phyloP scores from a whole-genome alignment of 2,113 vertebrate genomes.

The Dicrurus megarhynchus region DNA sequence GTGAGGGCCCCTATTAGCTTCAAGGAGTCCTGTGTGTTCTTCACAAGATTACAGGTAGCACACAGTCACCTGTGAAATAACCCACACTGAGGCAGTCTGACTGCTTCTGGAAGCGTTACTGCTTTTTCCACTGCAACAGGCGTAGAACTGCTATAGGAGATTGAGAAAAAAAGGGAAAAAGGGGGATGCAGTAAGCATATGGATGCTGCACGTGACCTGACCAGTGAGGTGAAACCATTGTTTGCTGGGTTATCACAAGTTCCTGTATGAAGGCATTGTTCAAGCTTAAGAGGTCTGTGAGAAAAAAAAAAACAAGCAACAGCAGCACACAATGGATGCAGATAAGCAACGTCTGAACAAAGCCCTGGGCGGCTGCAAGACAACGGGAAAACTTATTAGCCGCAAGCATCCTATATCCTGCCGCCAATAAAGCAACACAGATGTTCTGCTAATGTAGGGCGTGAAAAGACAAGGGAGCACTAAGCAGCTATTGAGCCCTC shows the following conservation, averaged over 20 bases:
- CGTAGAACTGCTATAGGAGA: not conserved
- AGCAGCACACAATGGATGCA: slow-evolving; percentile 27
- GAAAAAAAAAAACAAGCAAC: not conserved
- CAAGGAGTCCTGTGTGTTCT: not conserved
- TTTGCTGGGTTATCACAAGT: not conserved
- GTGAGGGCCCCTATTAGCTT: not conserved
- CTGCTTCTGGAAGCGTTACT: not conserved
- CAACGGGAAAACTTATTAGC: slow-evolving; percentile 36
- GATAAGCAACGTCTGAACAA: slow-evolving; percentile 47
- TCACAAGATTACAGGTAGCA: not conserved
- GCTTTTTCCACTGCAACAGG: not conserved
- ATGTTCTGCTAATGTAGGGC: slow-evolving; percentile 9
- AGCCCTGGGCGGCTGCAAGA: slow-evolving; percentile 2
- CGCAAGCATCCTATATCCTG: slow-evolving; percentile 38
- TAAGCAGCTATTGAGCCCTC: not conserved
- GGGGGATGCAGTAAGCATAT: not conserved
- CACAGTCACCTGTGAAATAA: not conserved
- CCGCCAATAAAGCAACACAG: slow-evolving; percentile 6
- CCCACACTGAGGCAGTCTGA: not conserved
- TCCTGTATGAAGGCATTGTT: slow-evolving; percentile 36
- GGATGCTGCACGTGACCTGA: not conserved
- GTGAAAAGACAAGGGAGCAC: not conserved
- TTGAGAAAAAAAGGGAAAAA: fast-evolving
- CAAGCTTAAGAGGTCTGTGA: not conserved
- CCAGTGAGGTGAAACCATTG: slow-evolving; percentile 1